Percentiles rank a stretch among this genome's conserved stretches.
Conservation (phyloP, 1,140 invertebrate species). For the Hormaphis cornu region DNA sequence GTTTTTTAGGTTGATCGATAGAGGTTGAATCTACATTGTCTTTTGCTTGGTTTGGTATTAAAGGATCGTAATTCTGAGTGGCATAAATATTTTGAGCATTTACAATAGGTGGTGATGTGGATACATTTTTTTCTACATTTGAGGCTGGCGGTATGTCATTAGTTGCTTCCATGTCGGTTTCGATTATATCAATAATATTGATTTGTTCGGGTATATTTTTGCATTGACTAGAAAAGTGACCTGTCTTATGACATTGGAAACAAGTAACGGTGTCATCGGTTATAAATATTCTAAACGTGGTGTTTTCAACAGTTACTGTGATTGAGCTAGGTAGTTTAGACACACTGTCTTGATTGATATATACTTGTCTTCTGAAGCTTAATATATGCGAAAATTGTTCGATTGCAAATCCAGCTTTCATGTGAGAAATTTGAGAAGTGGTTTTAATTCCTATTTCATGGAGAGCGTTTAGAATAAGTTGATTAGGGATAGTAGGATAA, state of each 20-base stretch:
- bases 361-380: constrained; percentile 1
- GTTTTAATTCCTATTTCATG: background rate
- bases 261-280: background rate
- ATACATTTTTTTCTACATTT: background rate
- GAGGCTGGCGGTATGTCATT: background rate
- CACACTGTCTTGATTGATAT: background rate
- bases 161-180: background rate
- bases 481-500: background rate
- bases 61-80: background rate
- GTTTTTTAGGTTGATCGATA: background rate
- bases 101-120: background rate
- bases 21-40: background rate
- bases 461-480: background rate
- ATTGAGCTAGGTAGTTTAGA: background rate
- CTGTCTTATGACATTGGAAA: background rate
- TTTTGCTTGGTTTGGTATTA: background rate
- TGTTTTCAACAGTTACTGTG: background rate
- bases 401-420: background rate
- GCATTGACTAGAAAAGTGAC: background rate
- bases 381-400: background rate
- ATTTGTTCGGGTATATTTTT: background rate
- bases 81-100: background rate
- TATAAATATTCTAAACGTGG: background rate
- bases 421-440: background rate
- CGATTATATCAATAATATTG: background rate